Base-by-base conservation (phyloP, 2,797 vertebrate species). In the Sebastes melanostomus region DNA sequence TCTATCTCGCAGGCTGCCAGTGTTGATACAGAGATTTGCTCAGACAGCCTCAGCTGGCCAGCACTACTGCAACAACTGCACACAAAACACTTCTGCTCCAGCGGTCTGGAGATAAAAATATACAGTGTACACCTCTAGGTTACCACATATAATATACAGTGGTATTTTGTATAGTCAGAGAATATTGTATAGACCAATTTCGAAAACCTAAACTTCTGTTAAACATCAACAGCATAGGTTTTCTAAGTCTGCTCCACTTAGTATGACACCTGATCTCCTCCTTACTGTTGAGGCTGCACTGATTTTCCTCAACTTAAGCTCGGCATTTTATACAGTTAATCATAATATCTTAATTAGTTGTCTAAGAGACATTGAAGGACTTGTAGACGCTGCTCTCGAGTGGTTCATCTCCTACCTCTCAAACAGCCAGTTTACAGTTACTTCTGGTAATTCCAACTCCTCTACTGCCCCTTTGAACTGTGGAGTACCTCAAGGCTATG, bases 21-120 rank as follows among this genome's bases (percentile, higher is more conserved):
- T 24, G 58, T 14, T 74, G 80, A 74, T 52, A 29, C 72, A 78
- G 61, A 76, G 54, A 75, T 65, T 54, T 63, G 36, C 54, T 65
- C 32, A 71, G 61, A 72, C 59, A 72, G 65, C 10, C 58, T 66
- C 59, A 42, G 50, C 50, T 80, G 70, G n/a, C 22, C 30, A 20
- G 20, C 0, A 59, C 32, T 20, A 11, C 18, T 75, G 38, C 14
- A 71, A 72, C 34, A 54, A 29, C 22, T 20, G 65, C 42, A 56
- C 34, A 61, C 14, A 18, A 27, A 50, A 54, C 54, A 38, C n/a
- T 25, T 42, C 34, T 62, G 54, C 20, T 62, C 8, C 8, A 61
- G 22, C 18, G 3, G 6, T 30, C 42, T 68, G 46, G 46, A 50
- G 46, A 50, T 50, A 50, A 50, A 56, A 56, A 72, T 52, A 32